Percentiles rank a stretch among this genome's conserved stretches.
These are phyloP conservation scores for Drosophila littoralis DNA, from an alignment of 1,140 invertebrate species.

Conservation along the genomic window DNA sequence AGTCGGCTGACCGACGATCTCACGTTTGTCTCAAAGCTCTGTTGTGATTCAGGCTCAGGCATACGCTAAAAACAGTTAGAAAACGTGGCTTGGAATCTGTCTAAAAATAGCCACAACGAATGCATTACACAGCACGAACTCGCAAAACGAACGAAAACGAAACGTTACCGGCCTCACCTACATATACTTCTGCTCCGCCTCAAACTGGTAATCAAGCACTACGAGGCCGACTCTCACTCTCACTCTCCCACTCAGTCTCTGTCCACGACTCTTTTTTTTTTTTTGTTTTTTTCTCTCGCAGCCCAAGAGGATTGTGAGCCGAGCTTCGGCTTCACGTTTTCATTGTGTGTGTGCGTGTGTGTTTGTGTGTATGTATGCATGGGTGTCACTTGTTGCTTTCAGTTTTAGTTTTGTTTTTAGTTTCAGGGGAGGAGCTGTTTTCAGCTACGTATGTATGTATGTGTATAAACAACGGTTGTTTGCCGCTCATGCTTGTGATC, in stretches of 20 bases:
- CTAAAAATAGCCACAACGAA: conserved; percentile 81
- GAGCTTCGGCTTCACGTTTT: conserved; percentile 6
- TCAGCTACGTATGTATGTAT: background rate
- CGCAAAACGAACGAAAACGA: conserved; percentile 41
- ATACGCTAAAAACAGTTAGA: conserved; percentile 83
- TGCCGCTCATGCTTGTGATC: conserved; percentile 51
- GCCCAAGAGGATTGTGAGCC: conserved; percentile 16
- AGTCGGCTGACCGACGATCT: conserved; percentile 54
- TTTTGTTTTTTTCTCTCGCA: background rate
- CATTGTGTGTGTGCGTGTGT: background rate
- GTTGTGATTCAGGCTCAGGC: conserved; percentile 19
- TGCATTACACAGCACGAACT: conserved; percentile 65
- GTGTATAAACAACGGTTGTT: background rate
- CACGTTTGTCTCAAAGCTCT: conserved; percentile 63
- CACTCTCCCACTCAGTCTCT: conserved; percentile 47
- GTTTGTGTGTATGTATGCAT: conserved; percentile 6
- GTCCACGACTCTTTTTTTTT: background rate
- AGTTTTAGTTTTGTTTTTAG: conserved; percentile 9
- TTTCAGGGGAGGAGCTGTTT: conserved; percentile 3
- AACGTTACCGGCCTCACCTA: conserved; percentile 65
- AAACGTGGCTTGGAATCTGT: conserved; percentile 83
- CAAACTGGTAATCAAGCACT: conserved; percentile 58
- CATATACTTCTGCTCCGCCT: conserved; percentile 33
- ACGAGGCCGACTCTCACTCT: conserved; percentile 53
- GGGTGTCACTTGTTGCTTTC: conserved; percentile 37